Percentiles rank a stretch among this genome's conserved stretches.
Conservation (phyloP, 2,113 vertebrate species). For the Prochilodus magdalenae region DNA sequence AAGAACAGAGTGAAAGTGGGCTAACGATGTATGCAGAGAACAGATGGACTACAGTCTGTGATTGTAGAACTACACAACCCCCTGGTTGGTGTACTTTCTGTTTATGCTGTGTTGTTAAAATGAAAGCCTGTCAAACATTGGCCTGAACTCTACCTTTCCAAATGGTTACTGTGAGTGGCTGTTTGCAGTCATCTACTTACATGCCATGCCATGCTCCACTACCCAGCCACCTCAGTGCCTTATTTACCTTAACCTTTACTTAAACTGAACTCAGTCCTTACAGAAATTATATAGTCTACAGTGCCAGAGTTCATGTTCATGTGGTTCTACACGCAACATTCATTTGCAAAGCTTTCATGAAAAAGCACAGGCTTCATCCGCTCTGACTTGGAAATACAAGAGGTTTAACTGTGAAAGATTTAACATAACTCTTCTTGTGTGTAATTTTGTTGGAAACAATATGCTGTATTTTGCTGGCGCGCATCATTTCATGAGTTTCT, state of each 20-base stretch:
- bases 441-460: slow-evolving; percentile 44
- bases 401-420: neutral
- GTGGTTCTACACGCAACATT: neutral
- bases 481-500: slow-evolving; percentile 68
- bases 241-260: neutral
- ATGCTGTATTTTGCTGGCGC: slow-evolving; percentile 56
- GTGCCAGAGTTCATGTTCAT: neutral
- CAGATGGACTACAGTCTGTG: no score
- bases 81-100: no score
- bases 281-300: neutral
- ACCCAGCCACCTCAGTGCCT: no score
- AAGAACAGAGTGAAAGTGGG: no score
- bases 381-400: slow-evolving; percentile 34
- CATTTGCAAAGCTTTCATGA: neutral
- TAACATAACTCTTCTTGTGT: neutral
- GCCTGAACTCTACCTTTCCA: neutral
- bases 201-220: no score
- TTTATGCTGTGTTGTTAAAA: neutral
- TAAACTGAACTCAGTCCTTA: neutral
- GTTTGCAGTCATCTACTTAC: no score
- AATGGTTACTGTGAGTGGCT: neutral
- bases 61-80: no score
- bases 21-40: no score
- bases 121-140: neutral
- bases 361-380: neutral